Conservation (phyloP, 1,140 invertebrate genomes). For the Gryllus bimaculatus region DNA sequence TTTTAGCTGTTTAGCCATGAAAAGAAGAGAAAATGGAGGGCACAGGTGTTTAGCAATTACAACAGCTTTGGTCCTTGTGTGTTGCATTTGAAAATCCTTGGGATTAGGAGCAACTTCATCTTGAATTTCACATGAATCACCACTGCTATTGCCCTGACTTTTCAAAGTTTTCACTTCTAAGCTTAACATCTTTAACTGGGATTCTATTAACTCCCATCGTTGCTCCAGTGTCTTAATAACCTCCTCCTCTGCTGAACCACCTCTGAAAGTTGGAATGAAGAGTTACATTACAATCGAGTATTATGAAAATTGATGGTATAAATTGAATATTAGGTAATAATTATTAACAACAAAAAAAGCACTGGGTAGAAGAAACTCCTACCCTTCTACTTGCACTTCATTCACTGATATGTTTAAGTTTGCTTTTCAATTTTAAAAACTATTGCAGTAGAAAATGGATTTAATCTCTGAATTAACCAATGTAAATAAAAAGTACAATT, state of each 20-base stretch:
- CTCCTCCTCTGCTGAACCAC: background rate
- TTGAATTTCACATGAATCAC: no score
- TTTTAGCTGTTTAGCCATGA: background rate
- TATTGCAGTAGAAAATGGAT: no score
- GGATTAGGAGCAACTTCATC: background rate
- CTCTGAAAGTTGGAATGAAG: background rate
- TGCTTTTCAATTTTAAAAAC: no score
- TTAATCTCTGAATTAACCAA: no score
- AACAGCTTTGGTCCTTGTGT: background rate
- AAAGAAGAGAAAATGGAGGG: background rate
- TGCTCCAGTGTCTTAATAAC: background rate
- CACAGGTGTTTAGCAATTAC: background rate
- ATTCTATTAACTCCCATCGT: background rate
- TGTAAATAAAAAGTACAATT: no score
- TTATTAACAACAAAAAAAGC: no score
- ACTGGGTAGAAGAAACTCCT: no score
- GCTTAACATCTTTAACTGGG: background rate
- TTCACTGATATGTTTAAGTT: no score
- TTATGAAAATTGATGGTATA: no score
- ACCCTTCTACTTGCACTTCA: no score
- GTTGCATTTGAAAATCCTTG: background rate
- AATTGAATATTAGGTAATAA: no score
- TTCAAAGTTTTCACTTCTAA: background rate
- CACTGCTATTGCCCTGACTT: background rate
- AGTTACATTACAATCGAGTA: background rate